Evolutionary conservation across 2,797 vertebrate genomes (phyloP).

Genomic region (Thaleichthys pacificus): DNA sequence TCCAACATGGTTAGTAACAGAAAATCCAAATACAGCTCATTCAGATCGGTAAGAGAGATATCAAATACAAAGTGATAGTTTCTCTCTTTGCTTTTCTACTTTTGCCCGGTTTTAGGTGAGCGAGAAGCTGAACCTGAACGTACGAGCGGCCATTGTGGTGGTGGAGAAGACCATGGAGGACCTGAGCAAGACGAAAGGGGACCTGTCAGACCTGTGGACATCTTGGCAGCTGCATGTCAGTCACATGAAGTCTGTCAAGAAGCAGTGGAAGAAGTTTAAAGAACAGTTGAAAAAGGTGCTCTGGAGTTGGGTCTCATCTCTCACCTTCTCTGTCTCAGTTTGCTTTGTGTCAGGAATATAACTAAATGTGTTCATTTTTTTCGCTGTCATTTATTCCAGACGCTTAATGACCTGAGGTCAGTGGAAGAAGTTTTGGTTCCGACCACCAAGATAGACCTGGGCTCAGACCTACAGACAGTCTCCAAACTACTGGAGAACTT

Average conservation of each 20-base stretch:
- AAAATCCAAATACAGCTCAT: background rate
- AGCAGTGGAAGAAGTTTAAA: slow-evolving; percentile 68
- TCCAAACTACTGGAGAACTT: slow-evolving; percentile 77
- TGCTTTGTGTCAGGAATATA: background rate
- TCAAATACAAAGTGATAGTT: background rate
- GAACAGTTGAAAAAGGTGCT: slow-evolving; percentile 80
- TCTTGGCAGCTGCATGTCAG: slow-evolving; percentile 68
- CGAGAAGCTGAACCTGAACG: slow-evolving; percentile 63
- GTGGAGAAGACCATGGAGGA: slow-evolving; percentile 68
- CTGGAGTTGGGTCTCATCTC: no score
- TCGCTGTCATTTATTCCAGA: slow-evolving; percentile 59
- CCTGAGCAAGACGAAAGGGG: slow-evolving; percentile 72
- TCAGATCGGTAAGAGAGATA: slow-evolving; percentile 26
- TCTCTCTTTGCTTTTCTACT: slow-evolving; percentile 3
- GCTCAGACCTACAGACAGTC: slow-evolving; percentile 72
- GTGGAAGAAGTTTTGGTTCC: slow-evolving; percentile 80
- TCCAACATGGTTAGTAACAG: slow-evolving; percentile 73
- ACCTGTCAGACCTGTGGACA: slow-evolving; percentile 72
- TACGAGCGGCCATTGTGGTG: slow-evolving; percentile 59
- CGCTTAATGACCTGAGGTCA: slow-evolving; percentile 71
- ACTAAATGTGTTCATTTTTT: background rate
- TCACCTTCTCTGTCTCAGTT: background rate
- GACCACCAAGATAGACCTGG: slow-evolving; percentile 80
- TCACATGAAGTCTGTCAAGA: slow-evolving; percentile 69
- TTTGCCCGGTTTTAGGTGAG: slow-evolving; percentile 65